Conservation (phyloP, 2,797 vertebrate genomes). For the Mycteria americana region DNA sequence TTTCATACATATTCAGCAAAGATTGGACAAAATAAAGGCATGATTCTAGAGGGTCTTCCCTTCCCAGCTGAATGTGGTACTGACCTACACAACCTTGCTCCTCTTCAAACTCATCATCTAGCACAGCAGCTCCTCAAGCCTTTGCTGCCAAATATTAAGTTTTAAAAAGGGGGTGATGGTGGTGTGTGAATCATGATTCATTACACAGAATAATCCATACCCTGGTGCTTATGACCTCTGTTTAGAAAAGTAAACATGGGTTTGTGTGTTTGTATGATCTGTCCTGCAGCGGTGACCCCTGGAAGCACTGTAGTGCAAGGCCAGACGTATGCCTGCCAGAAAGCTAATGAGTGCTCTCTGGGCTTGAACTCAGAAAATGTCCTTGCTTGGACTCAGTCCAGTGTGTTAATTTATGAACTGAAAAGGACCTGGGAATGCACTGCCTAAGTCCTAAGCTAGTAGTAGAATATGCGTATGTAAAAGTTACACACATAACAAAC, state of each 20-base stretch:
- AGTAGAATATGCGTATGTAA: not conserved
- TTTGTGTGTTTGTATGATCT: not conserved
- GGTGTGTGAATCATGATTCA: not conserved
- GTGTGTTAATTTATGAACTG: constrained; percentile 5
- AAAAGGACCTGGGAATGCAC: not conserved
- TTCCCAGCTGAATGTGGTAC: fast-evolving
- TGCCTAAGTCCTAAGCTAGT: not conserved
- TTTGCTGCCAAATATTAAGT: not conserved
- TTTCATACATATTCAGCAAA: not conserved
- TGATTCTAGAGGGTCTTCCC: not conserved
- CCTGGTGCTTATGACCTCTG: not conserved
- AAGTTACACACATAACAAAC: not conserved
- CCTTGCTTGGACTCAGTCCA: not conserved
- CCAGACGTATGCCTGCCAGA: not conserved
- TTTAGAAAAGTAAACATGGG: not conserved
- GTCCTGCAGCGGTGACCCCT: not conserved
- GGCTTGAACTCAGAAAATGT: not conserved
- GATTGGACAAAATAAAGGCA: not conserved
- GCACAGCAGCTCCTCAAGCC: not conserved
- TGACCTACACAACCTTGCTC: not conserved
- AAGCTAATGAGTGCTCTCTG: not conserved
- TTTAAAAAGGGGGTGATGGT: not conserved
- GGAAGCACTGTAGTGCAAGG: not conserved
- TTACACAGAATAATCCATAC: not conserved
- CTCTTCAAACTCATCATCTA: fast-evolving